Evolutionary conservation across 2,113 vertebrate genomes (phyloP).

Genomic region (Falcunculus frontatus): DNA sequence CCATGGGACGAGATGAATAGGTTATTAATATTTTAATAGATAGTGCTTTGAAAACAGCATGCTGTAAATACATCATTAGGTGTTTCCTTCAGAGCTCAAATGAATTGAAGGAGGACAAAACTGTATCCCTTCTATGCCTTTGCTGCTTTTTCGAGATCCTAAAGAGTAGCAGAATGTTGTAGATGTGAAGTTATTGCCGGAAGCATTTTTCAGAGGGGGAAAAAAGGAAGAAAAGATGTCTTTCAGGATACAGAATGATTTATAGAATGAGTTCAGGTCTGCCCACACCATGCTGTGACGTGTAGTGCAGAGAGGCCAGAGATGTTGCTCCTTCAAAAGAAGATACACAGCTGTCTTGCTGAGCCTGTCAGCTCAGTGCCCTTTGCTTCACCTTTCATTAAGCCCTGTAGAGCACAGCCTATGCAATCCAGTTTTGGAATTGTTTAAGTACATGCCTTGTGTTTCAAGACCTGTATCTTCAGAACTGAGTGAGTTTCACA

Average conservation of each 20-base stretch:
- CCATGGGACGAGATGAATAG: neutral
- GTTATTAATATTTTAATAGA: conserved; percentile 27
- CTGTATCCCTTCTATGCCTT: neutral
- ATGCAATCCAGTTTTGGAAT: neutral
- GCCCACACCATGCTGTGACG: neutral
- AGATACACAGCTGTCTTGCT: neutral
- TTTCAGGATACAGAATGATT: neutral
- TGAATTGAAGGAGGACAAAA: neutral
- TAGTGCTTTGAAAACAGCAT: neutral
- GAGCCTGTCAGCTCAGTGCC: neutral
- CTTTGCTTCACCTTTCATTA: neutral
- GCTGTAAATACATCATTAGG: neutral
- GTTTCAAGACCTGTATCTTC: neutral
- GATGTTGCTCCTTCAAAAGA: neutral
- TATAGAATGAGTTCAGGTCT: neutral
- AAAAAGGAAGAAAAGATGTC: neutral
- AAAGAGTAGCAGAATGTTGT: neutral
- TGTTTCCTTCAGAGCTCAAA: neutral
- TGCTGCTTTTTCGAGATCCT: neutral
- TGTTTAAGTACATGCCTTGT: neutral
- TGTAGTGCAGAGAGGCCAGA: neutral
- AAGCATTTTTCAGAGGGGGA: neutral
- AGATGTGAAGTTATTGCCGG: neutral
- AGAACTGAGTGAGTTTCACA: neutral
- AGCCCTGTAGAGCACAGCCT: neutral